These are phyloP conservation scores for Hippocampus abdominalis DNA, from an alignment of 2,113 vertebrate genomes.

Conservation along the genomic window DNA sequence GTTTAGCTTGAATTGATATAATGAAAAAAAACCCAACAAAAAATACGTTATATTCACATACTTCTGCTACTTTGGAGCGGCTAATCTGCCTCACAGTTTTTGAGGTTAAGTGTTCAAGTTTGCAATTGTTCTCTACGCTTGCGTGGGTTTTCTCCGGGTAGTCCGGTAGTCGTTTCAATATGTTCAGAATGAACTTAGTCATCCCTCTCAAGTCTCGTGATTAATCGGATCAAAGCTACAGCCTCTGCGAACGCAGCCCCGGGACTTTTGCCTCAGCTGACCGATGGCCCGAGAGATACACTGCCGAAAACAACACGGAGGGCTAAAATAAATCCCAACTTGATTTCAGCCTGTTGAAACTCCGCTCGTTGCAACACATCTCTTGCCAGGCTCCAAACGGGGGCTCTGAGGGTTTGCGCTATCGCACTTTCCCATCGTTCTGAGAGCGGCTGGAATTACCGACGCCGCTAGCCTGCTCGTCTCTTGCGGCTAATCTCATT, in stretches of 20 bases:
- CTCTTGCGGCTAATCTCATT: background rate
- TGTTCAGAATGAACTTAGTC: background rate
- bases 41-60: background rate
- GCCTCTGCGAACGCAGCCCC: background rate
- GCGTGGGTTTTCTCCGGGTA: no score
- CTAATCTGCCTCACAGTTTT: no score
- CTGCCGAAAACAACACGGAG: slow-evolving; percentile 3
- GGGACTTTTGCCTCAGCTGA: slow-evolving; percentile 17
- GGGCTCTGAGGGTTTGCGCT: slow-evolving; percentile 7
- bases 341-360: slow-evolving; percentile 9
- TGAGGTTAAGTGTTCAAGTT: no score
- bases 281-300: slow-evolving; percentile 8
- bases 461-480: background rate
- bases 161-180: background rate
- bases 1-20: background rate
- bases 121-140: no score
- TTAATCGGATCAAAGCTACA: background rate
- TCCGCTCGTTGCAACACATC: slow-evolving; percentile 16
- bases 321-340: slow-evolving; percentile 13
- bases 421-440: slow-evolving; percentile 17
- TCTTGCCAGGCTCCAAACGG: slow-evolving; percentile 18
- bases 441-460: slow-evolving; percentile 9
- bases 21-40: background rate
- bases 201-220: background rate
- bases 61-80: background rate